Base-by-base conservation (phyloP, 2,113 vertebrate species). In the Sinocyclocheilus anshuiensis region DNA sequence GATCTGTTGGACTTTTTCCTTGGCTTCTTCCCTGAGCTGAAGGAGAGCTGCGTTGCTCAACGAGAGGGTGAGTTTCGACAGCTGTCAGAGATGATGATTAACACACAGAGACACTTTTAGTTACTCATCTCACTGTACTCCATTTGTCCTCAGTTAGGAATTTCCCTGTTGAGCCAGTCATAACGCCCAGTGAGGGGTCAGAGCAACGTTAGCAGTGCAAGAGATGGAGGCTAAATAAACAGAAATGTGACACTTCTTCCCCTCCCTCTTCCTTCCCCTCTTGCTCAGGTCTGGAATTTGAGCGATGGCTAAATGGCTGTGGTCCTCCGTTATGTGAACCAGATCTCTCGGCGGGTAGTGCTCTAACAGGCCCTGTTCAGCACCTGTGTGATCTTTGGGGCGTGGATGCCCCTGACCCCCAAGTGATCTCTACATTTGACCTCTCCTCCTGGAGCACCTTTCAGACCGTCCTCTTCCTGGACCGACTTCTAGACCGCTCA, bases 381-480 rank as follows among this genome's bases (percentile, higher is more conserved):
- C 92, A 90, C 0, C 96, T 99, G 76, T 98, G 97, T 91, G 94
- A 94, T 63, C 94, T 98, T 81, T 99, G 98, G 97, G 95, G 92
- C 0, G 57, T 91, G 0, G 92, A 94, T 24, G 89, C 95, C 61
- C 94, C 96, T 8, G 95, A 97, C 84, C 90, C 89, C 26, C 91
- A 89, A 9, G 90, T 91, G 2, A 94, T 97, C 10, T 61, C 90
- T 0, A 92, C 94, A 87, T 96, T 95, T 71, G 95, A 99, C 94
- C 96, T 99, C 76, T 95, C 96, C 5, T 93, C 96, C 82, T 99
- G 98, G 98, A 97, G 94, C 93, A 98, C 97, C 77, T 99, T 99
- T 91, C 98, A 99, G 95, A 97, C 96, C 0, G 97, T 98, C 6
- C 96, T 99, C n/a, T 98, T 99, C 90, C 92, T 99, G 89, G 98